Evolutionary conservation across 2,113 vertebrate species (phyloP), one percentile per base, ranked within the genome.

Genomic region (Nothobranchius furzeri): DNA sequence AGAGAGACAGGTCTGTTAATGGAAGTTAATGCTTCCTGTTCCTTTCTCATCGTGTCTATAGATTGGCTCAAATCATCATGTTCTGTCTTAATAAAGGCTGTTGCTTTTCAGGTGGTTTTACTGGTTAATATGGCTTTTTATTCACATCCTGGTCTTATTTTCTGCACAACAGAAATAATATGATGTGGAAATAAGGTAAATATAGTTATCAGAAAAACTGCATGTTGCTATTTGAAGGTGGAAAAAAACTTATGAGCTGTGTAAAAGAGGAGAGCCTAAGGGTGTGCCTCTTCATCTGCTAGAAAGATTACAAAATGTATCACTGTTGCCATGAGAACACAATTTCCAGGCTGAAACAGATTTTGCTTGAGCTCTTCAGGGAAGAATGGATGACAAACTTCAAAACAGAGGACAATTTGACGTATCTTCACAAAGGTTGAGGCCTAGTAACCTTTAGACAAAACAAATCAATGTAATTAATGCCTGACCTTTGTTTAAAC

Each of bases 321-420:
- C 17, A 42, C 59, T 55, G 59, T 73, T 73, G 80, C 59, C 71
- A 67, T 73, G 68, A 64, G 70, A 78, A 72, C 68, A 51, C 60
- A 68, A 15, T 61, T 60, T 63, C 11, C 15, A 14, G 30, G 20
- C 3, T 40, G 24, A 68, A 68, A 55, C n/a, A 72, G 51, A 64
- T 30, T 60, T 56, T 66, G 50, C 12, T 55, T 0, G 57, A 54
- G 24, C 40, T 51, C 45, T 56, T 51, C 36, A 49, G 42, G 13
- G 14, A 52, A 60, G n/a, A 58, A 17, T 24, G 56, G 48, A 70
- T 51, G 36, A 49, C 25, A 60, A 63, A 52, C 62, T 58, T 43
- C n/a, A n/a, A 49, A 59, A 43, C 47, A 51, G 51, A 25, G 55
- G 59, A 64, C 0, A 0, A 11, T 56, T 79, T 71, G 49, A 71